These are phyloP conservation scores for Druceiella hillmani DNA, from an alignment of 2,888 invertebrate genomes.

Conservation along the genomic window DNA sequence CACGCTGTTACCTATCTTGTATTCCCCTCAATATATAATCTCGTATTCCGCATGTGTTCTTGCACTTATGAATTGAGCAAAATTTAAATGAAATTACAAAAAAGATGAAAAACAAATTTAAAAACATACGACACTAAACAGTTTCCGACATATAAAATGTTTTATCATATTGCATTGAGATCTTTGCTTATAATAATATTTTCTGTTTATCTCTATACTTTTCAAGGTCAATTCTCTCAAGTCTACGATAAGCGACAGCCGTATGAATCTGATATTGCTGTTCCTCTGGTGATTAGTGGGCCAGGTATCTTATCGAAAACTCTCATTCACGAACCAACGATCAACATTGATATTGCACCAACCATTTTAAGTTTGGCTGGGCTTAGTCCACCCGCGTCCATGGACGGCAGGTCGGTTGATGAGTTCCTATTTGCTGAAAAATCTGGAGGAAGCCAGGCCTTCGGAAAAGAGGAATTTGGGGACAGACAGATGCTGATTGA, in stretches of 20 bases:
- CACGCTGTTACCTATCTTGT: too few species aligned
- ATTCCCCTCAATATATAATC: slow-evolving; percentile 5
- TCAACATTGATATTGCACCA: slow-evolving; percentile 79
- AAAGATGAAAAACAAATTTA: too few species aligned
- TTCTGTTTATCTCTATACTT: too few species aligned
- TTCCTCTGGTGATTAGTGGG: slow-evolving; percentile 77
- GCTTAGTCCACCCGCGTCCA: slow-evolving; percentile 39
- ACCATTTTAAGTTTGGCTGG: slow-evolving; percentile 74
- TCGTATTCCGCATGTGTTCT: too few species aligned
- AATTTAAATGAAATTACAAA: too few species aligned
- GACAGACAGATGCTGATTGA: slow-evolving; percentile 67
- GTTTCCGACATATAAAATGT: too few species aligned
- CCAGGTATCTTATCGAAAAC: slow-evolving; percentile 55
- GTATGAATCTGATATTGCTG: slow-evolving; percentile 83
- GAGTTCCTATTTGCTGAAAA: slow-evolving; percentile 10
- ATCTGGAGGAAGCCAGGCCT: slow-evolving; percentile 30
- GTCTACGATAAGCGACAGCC: slow-evolving; percentile 87
- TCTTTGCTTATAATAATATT: too few species aligned
- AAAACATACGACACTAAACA: too few species aligned
- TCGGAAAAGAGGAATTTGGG: slow-evolving; percentile 26
- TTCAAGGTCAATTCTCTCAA: slow-evolving; percentile 78
- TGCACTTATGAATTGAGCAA: too few species aligned
- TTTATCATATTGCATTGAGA: too few species aligned
- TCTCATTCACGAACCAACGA: slow-evolving; percentile 51
- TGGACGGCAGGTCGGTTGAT: slow-evolving; percentile 54